Evolutionary conservation across 2,113 vertebrate genomes (phyloP).

Genomic region (Ranitomeya variabilis): DNA sequence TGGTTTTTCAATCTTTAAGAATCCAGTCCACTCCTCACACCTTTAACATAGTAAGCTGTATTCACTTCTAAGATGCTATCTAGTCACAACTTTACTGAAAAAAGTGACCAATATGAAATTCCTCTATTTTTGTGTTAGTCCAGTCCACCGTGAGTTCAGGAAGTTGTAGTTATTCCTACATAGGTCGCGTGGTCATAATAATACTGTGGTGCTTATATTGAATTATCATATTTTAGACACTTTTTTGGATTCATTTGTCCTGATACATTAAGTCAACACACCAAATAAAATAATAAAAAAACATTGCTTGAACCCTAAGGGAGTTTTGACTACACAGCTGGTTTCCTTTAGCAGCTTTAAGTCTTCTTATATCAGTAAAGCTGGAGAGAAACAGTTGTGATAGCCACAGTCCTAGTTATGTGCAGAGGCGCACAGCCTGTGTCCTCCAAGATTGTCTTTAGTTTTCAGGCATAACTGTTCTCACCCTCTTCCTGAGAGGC

Average conservation of each 20-base stretch:
- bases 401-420: conserved; percentile 28
- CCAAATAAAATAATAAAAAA: conserved; percentile 8
- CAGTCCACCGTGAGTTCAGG: neutral
- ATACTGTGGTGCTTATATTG: neutral
- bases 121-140: neutral
- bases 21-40: too few relatives aligned
- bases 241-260: conserved; percentile 28
- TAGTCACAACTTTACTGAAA: neutral
- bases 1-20: too few relatives aligned
- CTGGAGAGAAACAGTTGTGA: conserved; percentile 45
- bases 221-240: neutral
- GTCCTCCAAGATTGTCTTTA: conserved; percentile 36
- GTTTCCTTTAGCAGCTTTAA: conserved; percentile 44
- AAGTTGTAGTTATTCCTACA: neutral
- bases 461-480: conserved; percentile 27
- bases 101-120: neutral
- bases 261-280: conserved; percentile 36
- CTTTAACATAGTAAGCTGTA: neutral
- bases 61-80: neutral
- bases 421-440: conserved; percentile 29
- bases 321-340: conserved; percentile 34
- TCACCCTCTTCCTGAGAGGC: conserved; percentile 31
- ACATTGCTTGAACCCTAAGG: neutral
- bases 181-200: neutral
- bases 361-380: conserved; percentile 45